Evolutionary conservation across 1,140 invertebrate species (phyloP).

Genomic region (Ooceraea biroi): DNA sequence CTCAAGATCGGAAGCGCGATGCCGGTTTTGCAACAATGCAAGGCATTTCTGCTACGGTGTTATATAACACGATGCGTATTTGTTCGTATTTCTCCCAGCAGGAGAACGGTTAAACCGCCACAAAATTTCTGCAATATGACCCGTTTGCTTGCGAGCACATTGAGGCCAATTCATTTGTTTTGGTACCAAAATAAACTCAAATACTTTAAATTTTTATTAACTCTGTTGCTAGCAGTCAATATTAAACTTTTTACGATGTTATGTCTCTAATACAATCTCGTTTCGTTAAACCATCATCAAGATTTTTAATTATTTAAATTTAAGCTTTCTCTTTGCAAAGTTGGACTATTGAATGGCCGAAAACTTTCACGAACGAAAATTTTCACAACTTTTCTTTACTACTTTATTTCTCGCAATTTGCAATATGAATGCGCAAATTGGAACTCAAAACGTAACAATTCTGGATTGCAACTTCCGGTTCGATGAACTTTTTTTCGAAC

Average conservation of each 20-base stretch:
- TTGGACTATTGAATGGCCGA: too few relatives aligned
- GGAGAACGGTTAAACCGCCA: slow-evolving; percentile 7
- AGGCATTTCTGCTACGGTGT: slow-evolving; percentile 55
- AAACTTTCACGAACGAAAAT: too few relatives aligned
- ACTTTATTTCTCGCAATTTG: too few relatives aligned
- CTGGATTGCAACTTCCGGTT: not conserved
- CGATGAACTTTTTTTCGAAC: not conserved
- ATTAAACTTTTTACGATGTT: too few relatives aligned
- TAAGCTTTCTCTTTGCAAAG: too few relatives aligned
- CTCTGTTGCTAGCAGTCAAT: too few relatives aligned
- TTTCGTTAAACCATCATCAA: too few relatives aligned
- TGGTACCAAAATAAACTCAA: slow-evolving; percentile 4
- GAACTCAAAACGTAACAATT: too few relatives aligned
- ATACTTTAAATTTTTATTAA: too few relatives aligned
- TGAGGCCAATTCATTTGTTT: slow-evolving; percentile 28
- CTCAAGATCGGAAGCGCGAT: slow-evolving; percentile 49
- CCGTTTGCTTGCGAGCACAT: slow-evolving; percentile 3
- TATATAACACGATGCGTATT: slow-evolving; percentile 53
- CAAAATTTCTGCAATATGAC: slow-evolving; percentile 40
- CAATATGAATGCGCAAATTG: not conserved
- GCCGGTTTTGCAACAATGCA: slow-evolving; percentile 47
- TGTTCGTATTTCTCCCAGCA: slow-evolving; percentile 15
- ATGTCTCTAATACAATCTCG: too few relatives aligned
- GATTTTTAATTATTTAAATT: too few relatives aligned
- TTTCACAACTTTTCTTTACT: too few relatives aligned